Base-by-base conservation (phyloP, 2,797 vertebrate genomes). In the Crotalus adamanteus region DNA sequence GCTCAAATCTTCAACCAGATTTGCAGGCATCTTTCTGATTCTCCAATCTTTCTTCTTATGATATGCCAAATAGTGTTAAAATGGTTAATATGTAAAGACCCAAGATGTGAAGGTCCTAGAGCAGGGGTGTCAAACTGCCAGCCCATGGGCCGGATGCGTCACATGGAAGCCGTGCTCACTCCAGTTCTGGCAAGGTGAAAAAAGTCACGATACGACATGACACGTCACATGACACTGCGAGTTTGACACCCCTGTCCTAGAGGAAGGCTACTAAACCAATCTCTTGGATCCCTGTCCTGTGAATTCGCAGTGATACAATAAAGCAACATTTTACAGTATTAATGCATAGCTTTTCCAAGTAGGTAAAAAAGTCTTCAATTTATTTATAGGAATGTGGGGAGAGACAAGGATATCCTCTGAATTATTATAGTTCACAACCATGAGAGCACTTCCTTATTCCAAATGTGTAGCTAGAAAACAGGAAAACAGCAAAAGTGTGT, bases 381-480 rank as follows among this genome's bases (percentile, higher is more conserved):
- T 97, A 97, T 97, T 97, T 97, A 97, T 97, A 97, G 97, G 92
- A 92, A 97, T 95, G 96, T 93, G 96, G 96, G 92, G 96, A 96
- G 94, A 96, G 96, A 97, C 95, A 96, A 97, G 97, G 97, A 97
- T 97, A 97, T 97, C 97, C 97, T 97, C 93, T 97, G 95, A 94
- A 94, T 95, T 96, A 95, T 95, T 94, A 94, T 93, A 96, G 94
- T 93, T 95, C 93, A 90, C 95, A 96, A 96, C 86, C 93, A 94
- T 57, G 95, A 96, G 94, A 91, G 78, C 92, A 95, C 91, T 97
- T 97, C 97, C 97, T 97, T 96, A 93, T 97, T 97, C 96, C 96
- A 96, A 91, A 96, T 95, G 96, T 95, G 95, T 92, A 92, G 95
- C 92, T 93, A 95, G 96, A 96, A 97, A 97, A 97, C 96, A 96